phyloP scores from a whole-genome alignment of 1,140 invertebrate genomes.

The Drosophila arawakana region DNA sequence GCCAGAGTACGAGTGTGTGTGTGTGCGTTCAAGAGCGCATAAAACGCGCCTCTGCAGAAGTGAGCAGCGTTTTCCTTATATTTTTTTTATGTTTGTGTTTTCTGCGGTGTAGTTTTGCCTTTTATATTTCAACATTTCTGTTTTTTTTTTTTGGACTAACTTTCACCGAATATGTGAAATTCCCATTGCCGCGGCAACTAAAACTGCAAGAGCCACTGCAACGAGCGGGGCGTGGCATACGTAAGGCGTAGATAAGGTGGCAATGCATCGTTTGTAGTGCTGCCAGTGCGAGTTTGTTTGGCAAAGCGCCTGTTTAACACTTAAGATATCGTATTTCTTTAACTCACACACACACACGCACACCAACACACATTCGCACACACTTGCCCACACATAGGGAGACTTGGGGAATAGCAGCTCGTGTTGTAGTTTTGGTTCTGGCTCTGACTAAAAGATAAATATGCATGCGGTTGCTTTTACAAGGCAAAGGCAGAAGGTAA shows the following conservation, averaged over 20 bases:
- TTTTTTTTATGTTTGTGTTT: constrained; percentile 38
- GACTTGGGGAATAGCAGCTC: constrained; percentile 25
- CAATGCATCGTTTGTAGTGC: constrained; percentile 51
- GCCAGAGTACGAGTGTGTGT: constrained; percentile 20
- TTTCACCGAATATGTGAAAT: constrained; percentile 46
- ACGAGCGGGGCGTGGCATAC: constrained; percentile 56
- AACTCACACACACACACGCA: constrained; percentile 35
- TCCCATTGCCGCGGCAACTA: constrained; percentile 20
- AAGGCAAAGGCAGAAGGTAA: constrained; percentile 56
- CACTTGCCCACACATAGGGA: not conserved
- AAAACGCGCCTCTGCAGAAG: constrained; percentile 69
- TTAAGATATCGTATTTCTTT: constrained; percentile 82
- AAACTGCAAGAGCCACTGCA: constrained; percentile 37
- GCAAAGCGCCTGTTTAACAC: constrained; percentile 82
- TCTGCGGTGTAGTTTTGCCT: constrained; percentile 60
- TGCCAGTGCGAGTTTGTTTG: constrained; percentile 70
- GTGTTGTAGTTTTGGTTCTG: constrained; percentile 25
- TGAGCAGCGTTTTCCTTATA: constrained; percentile 74
- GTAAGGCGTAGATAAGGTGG: constrained; percentile 51
- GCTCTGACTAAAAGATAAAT: constrained; percentile 70
- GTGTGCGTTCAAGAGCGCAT: constrained; percentile 65
- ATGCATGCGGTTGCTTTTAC: constrained; percentile 76
- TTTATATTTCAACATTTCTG: constrained; percentile 23
- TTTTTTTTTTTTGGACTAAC: constrained; percentile 7
- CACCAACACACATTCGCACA: constrained; percentile 23